A percentile compares a stretch with the other conserved stretches of the same genome.
Evolutionary conservation across 2,797 vertebrate genomes (phyloP).

Genomic region (Philypnodon macrostomus): DNA sequence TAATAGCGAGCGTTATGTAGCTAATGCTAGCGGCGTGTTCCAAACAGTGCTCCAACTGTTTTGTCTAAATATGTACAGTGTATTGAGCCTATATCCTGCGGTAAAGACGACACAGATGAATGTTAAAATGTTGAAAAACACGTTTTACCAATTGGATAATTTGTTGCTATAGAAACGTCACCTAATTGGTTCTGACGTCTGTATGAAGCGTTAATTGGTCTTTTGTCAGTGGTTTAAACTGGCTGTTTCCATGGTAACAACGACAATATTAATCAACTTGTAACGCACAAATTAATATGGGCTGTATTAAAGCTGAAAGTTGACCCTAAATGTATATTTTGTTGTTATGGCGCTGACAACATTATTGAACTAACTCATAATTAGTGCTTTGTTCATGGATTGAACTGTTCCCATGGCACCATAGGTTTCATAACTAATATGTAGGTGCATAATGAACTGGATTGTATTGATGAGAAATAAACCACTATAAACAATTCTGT

Average conservation of each 20-base stretch:
- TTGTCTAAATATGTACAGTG: too few relatives aligned
- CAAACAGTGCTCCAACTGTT: too few relatives aligned
- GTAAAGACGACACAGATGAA: too few relatives aligned
- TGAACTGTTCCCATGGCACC: too few relatives aligned
- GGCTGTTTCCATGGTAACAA: constrained; percentile 1
- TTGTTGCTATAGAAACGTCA: neutral
- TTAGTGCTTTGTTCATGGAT: too few relatives aligned
- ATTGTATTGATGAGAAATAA: too few relatives aligned
- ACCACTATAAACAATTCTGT: too few relatives aligned
- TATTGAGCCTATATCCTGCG: too few relatives aligned
- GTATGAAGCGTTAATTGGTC: neutral
- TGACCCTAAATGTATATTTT: neutral
- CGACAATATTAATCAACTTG: neutral
- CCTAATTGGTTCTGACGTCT: neutral
- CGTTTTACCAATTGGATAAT: too few relatives aligned
- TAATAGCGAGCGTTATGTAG: neutral
- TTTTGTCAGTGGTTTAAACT: constrained; percentile 1
- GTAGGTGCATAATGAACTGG: too few relatives aligned
- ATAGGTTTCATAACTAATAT: too few relatives aligned
- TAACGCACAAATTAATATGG: neutral
- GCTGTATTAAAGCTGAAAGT: too few relatives aligned
- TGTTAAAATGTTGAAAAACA: neutral
- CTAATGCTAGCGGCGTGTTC: neutral
- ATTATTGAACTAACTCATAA: neutral
- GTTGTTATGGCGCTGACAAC: neutral